Evolutionary conservation across 2,797 vertebrate genomes (phyloP), one percentile per base, ranked within the genome.

Genomic region (Thripadectes ignobilis): DNA sequence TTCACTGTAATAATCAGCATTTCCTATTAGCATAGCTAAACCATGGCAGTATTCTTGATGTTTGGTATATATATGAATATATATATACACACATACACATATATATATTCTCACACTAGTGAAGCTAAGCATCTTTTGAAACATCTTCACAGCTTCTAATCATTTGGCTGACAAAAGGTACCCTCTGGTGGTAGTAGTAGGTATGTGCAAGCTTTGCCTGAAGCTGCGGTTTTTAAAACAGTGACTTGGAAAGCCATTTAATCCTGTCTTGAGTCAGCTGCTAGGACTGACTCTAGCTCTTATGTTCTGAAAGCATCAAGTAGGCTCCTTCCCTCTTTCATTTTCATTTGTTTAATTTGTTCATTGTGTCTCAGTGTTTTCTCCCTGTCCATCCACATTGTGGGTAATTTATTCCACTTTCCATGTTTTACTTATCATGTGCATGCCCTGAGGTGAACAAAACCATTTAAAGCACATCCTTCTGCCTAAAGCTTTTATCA

Each of bases 121-220:
- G 41, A 89, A 39, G 23, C 45, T 52, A 63, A 65, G 29, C 11
- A 36, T 19, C 30, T 59, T 59, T 7, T 49, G 27, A 57, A 88
- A 45, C 5, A 52, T 15, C 18, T 18, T 34, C 7, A 45, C 1
- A 55, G 10, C 15, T 66, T 22, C 9, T 5, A 27, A 45, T 11
- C 12, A 81, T 18, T 91, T 41, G 49, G 32, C 63, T 94, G 74
- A 92, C 43, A 69, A 80, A 83, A 86, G 80, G 41, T 66, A 85
- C 89, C 89, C 91, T 95, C 89, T 95, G 49, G 88, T 91, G 95
- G 95, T 12, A 41, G 48, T 69, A 93, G 18, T 9, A 61, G 38
- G 80, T 58, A 78, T 1, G 9, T 73, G 89, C 93, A 97, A n/a
- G 39, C 90, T 95, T 71, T 93, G 23, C 51, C 38, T 15, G 16